Conservation (phyloP, 2,113 vertebrate species). For the Lasiurus cinereus region DNA sequence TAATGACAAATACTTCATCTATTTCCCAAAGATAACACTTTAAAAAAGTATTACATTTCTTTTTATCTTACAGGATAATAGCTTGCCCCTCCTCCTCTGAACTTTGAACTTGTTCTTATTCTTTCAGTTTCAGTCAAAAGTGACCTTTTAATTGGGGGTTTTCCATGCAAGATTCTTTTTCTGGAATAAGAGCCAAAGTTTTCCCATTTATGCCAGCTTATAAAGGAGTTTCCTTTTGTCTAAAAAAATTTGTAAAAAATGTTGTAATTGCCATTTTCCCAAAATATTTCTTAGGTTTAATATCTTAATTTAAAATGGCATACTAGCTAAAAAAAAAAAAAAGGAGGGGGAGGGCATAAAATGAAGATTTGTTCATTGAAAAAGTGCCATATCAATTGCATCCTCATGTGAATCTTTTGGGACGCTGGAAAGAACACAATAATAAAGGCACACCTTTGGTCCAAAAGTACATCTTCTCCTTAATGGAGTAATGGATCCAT, state of each 20-base stretch:
- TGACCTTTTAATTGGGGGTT: conserved; percentile 72
- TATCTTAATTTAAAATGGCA: not conserved
- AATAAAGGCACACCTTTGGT: not conserved
- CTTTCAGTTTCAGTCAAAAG: conserved; percentile 74
- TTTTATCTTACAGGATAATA: conserved; percentile 11
- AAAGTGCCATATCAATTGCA: not conserved
- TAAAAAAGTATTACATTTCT: not conserved
- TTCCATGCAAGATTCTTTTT: conserved; percentile 74
- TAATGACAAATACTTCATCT: not conserved
- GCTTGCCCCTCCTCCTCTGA: not conserved
- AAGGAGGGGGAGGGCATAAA: not conserved
- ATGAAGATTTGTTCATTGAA: not conserved
- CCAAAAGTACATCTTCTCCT: not conserved
- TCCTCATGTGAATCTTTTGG: not conserved
- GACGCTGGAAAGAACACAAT: not conserved
- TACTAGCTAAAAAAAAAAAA: too few species aligned
- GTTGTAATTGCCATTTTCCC: conserved; percentile 1
- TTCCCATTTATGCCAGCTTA: conserved; percentile 62
- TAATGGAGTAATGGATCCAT: not conserved
- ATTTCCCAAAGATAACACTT: conserved; percentile 20
- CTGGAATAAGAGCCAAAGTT: conserved; percentile 60
- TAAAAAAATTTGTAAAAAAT: conserved; percentile 38
- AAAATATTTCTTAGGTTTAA: conserved; percentile 14
- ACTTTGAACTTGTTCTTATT: not conserved
- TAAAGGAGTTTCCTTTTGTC: conserved; percentile 52